These are phyloP conservation scores for Brenthis daphne DNA, from an alignment of 2,888 invertebrate genomes.

Conservation along the genomic window DNA sequence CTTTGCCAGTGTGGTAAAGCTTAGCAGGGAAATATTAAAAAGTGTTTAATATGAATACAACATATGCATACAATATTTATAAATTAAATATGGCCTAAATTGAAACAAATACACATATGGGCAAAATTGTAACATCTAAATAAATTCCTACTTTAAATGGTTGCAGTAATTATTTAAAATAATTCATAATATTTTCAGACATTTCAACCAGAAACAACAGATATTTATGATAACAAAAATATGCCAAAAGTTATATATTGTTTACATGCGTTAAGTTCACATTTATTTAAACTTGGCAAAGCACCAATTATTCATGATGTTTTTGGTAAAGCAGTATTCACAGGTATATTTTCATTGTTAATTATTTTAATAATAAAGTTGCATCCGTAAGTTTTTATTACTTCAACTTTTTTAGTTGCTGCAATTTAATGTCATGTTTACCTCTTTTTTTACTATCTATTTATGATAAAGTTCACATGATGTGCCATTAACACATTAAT, in stretches of 20 bases:
- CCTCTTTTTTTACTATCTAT: not conserved
- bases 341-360: constrained; percentile 58
- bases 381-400: too few relatives aligned
- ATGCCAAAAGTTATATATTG: constrained; percentile 90
- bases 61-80: not conserved
- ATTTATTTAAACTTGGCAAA: constrained; percentile 85
- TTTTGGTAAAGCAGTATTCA: constrained; percentile 88
- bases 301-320: constrained; percentile 90
- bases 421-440: too few relatives aligned
- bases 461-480: not conserved
- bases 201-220: constrained; percentile 91
- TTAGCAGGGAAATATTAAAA: too few relatives aligned
- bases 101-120: too few relatives aligned
- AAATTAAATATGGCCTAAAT: not conserved
- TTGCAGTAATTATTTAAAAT: too few relatives aligned
- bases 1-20: too few relatives aligned
- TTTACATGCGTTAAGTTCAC: constrained; percentile 88
- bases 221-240: constrained; percentile 91
- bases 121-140: too few relatives aligned
- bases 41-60: too few relatives aligned
- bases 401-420: too few relatives aligned
- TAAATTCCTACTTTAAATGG: too few relatives aligned
- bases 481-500: not conserved
- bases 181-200: constrained; percentile 74
- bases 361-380: not conserved